Conservation (phyloP, 2,797 vertebrate species). For the Sebastes melanostomus region DNA sequence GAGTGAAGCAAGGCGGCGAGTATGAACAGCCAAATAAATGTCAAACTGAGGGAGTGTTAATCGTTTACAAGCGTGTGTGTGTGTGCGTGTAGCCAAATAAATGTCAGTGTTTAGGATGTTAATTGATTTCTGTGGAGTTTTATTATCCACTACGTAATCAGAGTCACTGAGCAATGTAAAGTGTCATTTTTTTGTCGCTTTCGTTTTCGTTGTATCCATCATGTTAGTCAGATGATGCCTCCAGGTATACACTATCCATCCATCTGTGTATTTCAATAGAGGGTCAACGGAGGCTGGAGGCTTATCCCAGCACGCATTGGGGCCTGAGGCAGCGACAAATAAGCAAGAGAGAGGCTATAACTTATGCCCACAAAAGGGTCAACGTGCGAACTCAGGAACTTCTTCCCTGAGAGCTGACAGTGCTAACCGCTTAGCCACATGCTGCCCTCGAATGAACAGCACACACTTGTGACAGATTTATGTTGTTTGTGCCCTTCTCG, state of each 20-base stretch:
- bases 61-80: slow-evolving; percentile 44
- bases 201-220: not conserved
- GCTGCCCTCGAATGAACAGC: not conserved
- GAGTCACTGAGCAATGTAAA: slow-evolving; percentile 24
- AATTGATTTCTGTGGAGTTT: slow-evolving; percentile 69
- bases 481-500: slow-evolving; percentile 20
- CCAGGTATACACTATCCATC: not conserved
- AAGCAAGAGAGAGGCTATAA: not conserved
- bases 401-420: slow-evolving; percentile 17
- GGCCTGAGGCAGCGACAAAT: not conserved
- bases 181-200: not conserved
- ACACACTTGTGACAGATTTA: slow-evolving; percentile 33
- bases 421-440: not conserved
- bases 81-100: slow-evolving; percentile 50
- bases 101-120: slow-evolving; percentile 65
- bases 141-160: slow-evolving; percentile 54
- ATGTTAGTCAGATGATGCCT: not conserved
- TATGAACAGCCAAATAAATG: slow-evolving; percentile 73
- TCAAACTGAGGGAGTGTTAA: slow-evolving; percentile 67
- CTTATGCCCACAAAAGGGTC: not conserved
- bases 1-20: slow-evolving; percentile 52
- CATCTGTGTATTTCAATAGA: not conserved
- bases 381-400: not conserved
- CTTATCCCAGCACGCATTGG: slow-evolving; percentile 1
- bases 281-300: not conserved